A percentile compares a stretch with the other conserved stretches of the same genome.
Conservation (phyloP, 2,888 invertebrate species). For the Stenchaetothrips biformis region DNA sequence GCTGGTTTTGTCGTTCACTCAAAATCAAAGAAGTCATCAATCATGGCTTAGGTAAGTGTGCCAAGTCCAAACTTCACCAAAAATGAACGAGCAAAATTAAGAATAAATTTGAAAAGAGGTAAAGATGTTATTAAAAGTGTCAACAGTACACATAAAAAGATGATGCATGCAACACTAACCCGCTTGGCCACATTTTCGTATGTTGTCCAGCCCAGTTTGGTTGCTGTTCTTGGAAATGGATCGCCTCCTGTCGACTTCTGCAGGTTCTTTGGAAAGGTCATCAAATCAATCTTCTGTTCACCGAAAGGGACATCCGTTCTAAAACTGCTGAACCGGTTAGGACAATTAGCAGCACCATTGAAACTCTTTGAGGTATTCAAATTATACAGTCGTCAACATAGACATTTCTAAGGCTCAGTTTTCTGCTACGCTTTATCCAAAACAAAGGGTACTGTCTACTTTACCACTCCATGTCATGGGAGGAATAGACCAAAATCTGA, state of each 20-base stretch:
- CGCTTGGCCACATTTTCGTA: neutral
- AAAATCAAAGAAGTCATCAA: neutral
- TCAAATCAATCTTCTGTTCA: neutral
- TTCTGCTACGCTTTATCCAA: constrained; percentile 2
- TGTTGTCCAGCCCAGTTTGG: neutral
- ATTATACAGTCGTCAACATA: neutral
- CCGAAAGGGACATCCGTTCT: neutral
- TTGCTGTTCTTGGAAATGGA: constrained; percentile 1
- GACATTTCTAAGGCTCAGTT: neutral
- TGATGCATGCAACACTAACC: neutral
- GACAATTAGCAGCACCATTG: neutral
- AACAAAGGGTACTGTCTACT: neutral
- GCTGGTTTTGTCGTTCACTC: neutral
- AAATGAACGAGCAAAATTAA: neutral
- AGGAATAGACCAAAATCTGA: no score
- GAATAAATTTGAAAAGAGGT: neutral
- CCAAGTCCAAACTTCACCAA: neutral
- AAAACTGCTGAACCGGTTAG: neutral
- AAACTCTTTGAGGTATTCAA: neutral
- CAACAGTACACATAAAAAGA: neutral
- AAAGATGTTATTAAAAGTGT: neutral
- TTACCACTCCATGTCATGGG: no score
- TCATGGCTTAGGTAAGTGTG: neutral
- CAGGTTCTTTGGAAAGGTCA: neutral
- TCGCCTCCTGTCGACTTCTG: neutral